Evolutionary conservation across 2,113 vertebrate species (phyloP).

Genomic region (Pluvialis apricaria): DNA sequence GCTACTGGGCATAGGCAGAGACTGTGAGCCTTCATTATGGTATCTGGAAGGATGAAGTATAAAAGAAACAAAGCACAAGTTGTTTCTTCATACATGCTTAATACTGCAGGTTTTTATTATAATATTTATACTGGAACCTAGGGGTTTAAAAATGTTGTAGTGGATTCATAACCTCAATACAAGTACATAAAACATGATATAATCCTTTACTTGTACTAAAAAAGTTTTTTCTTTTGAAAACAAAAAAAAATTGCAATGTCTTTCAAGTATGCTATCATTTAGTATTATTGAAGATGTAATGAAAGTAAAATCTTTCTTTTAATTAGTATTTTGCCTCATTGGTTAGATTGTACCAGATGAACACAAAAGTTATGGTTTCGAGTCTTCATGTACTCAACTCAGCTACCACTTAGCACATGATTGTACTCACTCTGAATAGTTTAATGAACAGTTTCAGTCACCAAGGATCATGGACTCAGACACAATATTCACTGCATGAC

Average conservation of each 20-base stretch:
- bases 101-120: not conserved
- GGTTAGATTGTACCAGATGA: not conserved
- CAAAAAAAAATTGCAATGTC: not conserved
- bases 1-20: not conserved
- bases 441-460: not conserved
- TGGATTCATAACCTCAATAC: not conserved
- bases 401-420: not conserved
- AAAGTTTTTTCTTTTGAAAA: not conserved
- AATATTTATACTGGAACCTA: not conserved
- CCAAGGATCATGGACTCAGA: not conserved
- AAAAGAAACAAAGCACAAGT: not conserved
- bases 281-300: not conserved
- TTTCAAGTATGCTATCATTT: not conserved
- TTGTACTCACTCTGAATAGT: not conserved
- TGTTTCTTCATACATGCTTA: not conserved
- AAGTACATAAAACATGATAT: not conserved
- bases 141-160: not conserved
- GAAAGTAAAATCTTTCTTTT: not conserved
- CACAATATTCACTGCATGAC: not conserved
- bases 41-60: not conserved
- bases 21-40: not conserved
- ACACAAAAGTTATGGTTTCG: not conserved
- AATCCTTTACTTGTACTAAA: not conserved
- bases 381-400: not conserved
- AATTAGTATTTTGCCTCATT: not conserved